These are phyloP conservation scores for Isaurus tuberculatus DNA, from an alignment of 92 coral and sea anemone genomes.

Conservation along the genomic window DNA sequence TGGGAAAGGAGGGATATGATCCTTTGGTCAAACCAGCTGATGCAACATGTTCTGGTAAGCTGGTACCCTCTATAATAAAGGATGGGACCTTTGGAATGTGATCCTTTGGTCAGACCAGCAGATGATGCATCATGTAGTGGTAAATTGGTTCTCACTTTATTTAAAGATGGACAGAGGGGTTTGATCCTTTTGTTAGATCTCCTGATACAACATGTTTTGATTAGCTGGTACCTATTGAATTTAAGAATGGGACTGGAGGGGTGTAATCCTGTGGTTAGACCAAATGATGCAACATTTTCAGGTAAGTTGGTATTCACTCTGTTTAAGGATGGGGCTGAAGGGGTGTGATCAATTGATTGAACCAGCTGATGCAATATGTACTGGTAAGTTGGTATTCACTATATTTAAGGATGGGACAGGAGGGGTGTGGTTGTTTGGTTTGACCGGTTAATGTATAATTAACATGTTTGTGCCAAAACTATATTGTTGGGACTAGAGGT, in stretches of 20 bases:
- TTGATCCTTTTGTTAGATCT: neutral
- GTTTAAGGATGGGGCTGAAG: constrained; percentile 67
- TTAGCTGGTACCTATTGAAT: neutral
- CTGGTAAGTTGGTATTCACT: constrained; percentile 66
- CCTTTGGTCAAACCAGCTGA: constrained; percentile 83
- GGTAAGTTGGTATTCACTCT: constrained; percentile 15
- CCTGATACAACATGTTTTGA: too few relatives aligned
- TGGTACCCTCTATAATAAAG: neutral
- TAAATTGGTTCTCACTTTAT: neutral
- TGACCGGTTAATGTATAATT: constrained; percentile 79
- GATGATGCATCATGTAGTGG: too few relatives aligned
- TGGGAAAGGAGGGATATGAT: constrained; percentile 56
- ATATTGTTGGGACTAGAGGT: constrained; percentile 67
- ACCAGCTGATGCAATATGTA: constrained; percentile 80
- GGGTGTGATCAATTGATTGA: constrained; percentile 75
- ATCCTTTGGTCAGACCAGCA: too few relatives aligned
- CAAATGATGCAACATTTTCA: neutral
- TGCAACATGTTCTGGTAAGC: constrained; percentile 75
- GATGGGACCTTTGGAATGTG: too few relatives aligned
- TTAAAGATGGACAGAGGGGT: neutral
- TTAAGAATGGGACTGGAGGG: neutral
- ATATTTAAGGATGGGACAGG: constrained; percentile 65
- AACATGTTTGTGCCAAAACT: constrained; percentile 70
- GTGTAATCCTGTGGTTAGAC: neutral
- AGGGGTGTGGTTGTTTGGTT: constrained; percentile 63